These are phyloP conservation scores for Cremastinae sp. DNA, from an alignment of 2,888 invertebrate species.

Conservation along the genomic window DNA sequence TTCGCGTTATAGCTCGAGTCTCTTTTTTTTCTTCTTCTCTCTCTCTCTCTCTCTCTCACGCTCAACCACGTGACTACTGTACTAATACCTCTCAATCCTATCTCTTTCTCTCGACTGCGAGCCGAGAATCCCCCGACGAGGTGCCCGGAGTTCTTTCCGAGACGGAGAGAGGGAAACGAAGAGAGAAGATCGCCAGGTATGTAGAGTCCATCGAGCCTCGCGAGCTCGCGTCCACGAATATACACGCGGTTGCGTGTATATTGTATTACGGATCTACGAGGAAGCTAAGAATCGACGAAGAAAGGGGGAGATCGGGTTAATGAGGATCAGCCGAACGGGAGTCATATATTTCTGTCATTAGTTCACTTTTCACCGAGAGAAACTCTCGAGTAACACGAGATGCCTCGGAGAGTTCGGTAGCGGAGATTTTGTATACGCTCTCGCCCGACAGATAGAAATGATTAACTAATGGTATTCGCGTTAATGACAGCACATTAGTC, in stretches of 20 bases:
- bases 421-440: too few species aligned
- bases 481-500: too few species aligned
- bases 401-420: too few species aligned
- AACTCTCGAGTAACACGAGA: too few species aligned
- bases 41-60: too few species aligned
- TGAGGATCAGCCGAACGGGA: too few species aligned
- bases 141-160: not conserved
- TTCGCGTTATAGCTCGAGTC: constrained; percentile 68
- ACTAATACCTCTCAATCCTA: constrained; percentile 37
- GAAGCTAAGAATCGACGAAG: not conserved
- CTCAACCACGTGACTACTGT: constrained; percentile 75
- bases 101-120: constrained; percentile 28
- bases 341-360: too few species aligned
- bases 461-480: too few species aligned
- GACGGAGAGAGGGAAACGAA: constrained; percentile 5
- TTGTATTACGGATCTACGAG: constrained; percentile 32
- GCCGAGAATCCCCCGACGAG: constrained; percentile 43
- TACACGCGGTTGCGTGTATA: not conserved
- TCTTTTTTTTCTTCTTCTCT: too few species aligned
- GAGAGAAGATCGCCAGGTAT: constrained; percentile 33
- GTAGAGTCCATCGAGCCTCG: constrained; percentile 18
- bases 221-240: constrained; percentile 8
- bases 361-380: too few species aligned
- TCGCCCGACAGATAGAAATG: too few species aligned
- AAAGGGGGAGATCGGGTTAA: constrained; percentile 6